These are phyloP conservation scores for Gadus chalcogrammus DNA, from an alignment of 2,113 vertebrate species.

Conservation along the genomic window DNA sequence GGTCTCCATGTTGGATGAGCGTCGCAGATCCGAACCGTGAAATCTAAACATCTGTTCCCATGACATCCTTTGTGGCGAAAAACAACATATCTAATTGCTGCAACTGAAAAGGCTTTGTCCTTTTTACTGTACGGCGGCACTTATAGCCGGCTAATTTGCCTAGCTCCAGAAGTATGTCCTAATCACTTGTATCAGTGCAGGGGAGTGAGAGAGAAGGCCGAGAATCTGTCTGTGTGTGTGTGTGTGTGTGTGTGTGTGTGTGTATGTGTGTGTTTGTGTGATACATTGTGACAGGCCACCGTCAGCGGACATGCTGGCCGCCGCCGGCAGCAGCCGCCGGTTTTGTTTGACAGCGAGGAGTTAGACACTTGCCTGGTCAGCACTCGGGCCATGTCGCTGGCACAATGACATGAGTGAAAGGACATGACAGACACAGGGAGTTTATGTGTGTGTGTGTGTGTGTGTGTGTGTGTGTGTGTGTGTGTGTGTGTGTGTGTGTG, in stretches of 20 bases:
- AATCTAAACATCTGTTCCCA: no score
- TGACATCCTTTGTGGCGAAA: no score
- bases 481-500: constrained; percentile 70
- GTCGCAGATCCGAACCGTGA: no score
- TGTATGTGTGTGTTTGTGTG: not conserved
- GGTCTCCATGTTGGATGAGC: no score
- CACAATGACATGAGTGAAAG: not conserved
- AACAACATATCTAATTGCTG: no score
- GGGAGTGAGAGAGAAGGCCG: no score
- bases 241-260: not conserved
- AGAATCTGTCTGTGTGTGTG: no score
- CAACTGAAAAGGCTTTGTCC: no score
- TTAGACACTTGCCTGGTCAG: constrained; percentile 19
- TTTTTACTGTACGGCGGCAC: no score
- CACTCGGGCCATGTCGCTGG: not conserved
- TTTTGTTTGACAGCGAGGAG: not conserved
- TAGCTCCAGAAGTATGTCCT: no score
- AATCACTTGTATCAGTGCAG: no score
- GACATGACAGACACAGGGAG: not conserved
- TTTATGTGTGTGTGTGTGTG: not conserved
- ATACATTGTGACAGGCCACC: constrained; percentile 9
- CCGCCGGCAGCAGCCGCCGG: not conserved
- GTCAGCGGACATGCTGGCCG: not conserved
- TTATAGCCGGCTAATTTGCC: no score
- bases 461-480: constrained; percentile 33